Conservation (phyloP, 2,888 invertebrate species). For the Coelopa pilipes region DNA sequence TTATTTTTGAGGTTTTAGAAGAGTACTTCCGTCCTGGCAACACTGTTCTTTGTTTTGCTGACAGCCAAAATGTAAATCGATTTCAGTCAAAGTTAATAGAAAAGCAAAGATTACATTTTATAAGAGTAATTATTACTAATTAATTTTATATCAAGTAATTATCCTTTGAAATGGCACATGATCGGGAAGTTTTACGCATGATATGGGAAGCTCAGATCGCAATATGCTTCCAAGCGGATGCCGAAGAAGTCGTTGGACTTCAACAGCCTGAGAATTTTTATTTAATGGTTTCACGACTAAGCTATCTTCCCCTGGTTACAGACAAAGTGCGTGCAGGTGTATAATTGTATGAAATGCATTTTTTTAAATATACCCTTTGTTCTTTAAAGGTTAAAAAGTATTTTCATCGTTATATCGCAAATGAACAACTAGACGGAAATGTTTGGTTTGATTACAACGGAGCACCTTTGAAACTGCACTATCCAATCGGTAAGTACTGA, state of each 20-base stretch:
- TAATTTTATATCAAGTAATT: not conserved
- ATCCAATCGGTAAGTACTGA: conserved; percentile 71
- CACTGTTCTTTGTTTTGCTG: too few species aligned
- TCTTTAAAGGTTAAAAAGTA: conserved; percentile 82
- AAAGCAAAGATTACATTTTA: too few species aligned
- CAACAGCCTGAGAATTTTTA: conserved; percentile 93
- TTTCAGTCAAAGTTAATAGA: too few species aligned
- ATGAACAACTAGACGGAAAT: conserved; percentile 84
- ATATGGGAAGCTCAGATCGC: conserved; percentile 97
- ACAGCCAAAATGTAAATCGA: too few species aligned
- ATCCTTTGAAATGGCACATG: conserved; percentile 81
- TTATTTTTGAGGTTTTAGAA: too few species aligned
- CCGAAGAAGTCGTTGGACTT: conserved; percentile 88
- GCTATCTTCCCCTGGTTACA: conserved; percentile 93
- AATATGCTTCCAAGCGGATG: conserved; percentile 88
- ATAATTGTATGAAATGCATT: too few species aligned
- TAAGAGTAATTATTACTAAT: not conserved
- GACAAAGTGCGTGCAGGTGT: conserved; percentile 84
- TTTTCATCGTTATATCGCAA: conserved; percentile 83
- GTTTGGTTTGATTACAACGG: conserved; percentile 96
- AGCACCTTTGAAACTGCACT: conserved; percentile 89
- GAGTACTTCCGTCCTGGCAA: too few species aligned
- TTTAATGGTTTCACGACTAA: conserved; percentile 91
- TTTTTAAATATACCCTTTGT: too few species aligned
- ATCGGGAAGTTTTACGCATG: conserved; percentile 92